These are phyloP conservation scores for Pterostichus niger DNA, from an alignment of 2,888 invertebrate genomes.

Conservation along the genomic window DNA sequence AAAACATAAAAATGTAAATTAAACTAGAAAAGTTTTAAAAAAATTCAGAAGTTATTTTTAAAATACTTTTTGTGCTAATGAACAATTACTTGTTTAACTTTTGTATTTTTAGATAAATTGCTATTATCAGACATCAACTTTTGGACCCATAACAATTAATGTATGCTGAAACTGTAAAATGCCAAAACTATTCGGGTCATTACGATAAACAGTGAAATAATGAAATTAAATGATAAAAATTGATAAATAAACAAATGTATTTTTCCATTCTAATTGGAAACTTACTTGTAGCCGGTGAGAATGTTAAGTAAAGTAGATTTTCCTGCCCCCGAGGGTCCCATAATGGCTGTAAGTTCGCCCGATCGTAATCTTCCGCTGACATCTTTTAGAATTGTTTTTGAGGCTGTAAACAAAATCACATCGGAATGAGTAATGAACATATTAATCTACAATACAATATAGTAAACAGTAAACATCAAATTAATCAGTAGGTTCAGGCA, in stretches of 20 bases:
- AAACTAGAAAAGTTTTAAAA: too few species aligned
- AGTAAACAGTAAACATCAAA: too few species aligned
- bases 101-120: too few species aligned
- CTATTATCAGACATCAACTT: too few species aligned
- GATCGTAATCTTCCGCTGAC: slow-evolving; percentile 93
- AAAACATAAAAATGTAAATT: too few species aligned
- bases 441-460: too few species aligned
- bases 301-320: slow-evolving; percentile 97
- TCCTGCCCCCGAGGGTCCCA: slow-evolving; percentile 98
- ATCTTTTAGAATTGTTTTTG: slow-evolving; percentile 92
- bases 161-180: neutral
- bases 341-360: slow-evolving; percentile 96
- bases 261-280: slow-evolving; percentile 70
- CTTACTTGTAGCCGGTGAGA: slow-evolving; percentile 96
- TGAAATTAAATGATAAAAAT: neutral
- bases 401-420: slow-evolving; percentile 81
- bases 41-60: too few species aligned
- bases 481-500: too few species aligned
- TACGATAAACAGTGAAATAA: neutral
- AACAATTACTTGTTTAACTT: too few species aligned
- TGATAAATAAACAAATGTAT: neutral
- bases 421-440: too few species aligned
- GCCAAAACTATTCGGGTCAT: neutral
- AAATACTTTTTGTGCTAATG: too few species aligned
- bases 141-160: too few species aligned